phyloP scores from a whole-genome alignment of 2,113 vertebrate genomes.

The human region DNA sequence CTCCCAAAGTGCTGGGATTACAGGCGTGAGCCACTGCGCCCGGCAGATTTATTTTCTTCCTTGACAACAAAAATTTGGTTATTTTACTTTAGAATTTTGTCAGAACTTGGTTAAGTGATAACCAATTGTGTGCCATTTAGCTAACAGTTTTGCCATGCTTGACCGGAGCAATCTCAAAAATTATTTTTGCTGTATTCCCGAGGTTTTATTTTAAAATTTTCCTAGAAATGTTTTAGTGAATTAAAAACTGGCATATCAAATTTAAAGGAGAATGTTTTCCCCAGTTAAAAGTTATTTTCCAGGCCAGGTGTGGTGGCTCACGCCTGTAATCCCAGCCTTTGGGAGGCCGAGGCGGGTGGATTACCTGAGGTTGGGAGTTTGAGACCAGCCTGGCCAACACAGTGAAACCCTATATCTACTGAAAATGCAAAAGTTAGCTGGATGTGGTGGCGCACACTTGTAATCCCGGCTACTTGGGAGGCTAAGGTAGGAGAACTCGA shows the following conservation, averaged over 20 bases:
- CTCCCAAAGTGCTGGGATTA: too few relatives aligned
- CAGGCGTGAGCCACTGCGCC: too few relatives aligned
- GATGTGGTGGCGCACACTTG: too few relatives aligned
- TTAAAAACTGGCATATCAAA: conserved; percentile 13
- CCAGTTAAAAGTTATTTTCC: neutral
- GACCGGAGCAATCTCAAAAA: neutral
- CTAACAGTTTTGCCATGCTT: neutral
- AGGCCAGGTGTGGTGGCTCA: too few relatives aligned
- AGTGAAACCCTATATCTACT: too few relatives aligned
- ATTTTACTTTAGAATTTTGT: conserved; percentile 4
- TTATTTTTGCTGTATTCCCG: neutral
- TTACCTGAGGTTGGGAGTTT: too few relatives aligned
- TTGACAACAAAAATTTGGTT: neutral
- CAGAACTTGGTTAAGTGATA: neutral
- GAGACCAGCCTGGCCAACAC: too few relatives aligned
- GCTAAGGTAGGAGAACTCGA: too few relatives aligned
- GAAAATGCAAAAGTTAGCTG: too few relatives aligned
- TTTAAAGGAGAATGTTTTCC: conserved; percentile 57
- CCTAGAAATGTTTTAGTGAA: neutral
- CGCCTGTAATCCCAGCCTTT: too few relatives aligned
- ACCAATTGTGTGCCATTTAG: neutral
- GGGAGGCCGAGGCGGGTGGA: too few relatives aligned
- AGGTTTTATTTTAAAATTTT: conserved; percentile 46
- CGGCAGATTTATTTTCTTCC: neutral
- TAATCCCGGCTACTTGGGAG: too few relatives aligned